Percentiles rank a stretch among this genome's conserved stretches.
Conservation (phyloP, 2,888 invertebrate genomes). For the Nysson spinosus region DNA sequence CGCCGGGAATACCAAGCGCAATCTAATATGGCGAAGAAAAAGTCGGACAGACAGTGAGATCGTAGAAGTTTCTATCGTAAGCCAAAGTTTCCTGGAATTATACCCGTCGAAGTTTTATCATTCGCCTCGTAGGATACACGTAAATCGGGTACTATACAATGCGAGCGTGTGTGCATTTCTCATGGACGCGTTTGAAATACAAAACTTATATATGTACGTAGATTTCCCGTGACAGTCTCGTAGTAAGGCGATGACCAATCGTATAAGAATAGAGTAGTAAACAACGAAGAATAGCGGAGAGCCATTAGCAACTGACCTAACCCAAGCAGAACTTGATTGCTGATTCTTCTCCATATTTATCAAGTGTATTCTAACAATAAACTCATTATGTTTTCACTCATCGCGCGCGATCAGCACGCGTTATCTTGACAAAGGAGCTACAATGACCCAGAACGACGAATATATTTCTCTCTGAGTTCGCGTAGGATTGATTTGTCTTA, state of each 20-base stretch:
- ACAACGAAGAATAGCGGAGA: constrained; percentile 35
- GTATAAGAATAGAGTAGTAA: constrained; percentile 51
- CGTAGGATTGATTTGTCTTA: constrained; percentile 46
- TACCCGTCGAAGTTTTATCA: not conserved
- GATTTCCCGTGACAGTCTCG: not conserved
- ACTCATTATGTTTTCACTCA: not conserved
- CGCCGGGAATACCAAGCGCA: too few relatives aligned
- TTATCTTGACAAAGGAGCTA: too few relatives aligned
- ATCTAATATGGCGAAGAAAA: not conserved
- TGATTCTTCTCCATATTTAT: constrained; percentile 18
- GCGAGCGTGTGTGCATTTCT: not conserved
- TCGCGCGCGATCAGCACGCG: too few relatives aligned
- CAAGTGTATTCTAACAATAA: too few relatives aligned
- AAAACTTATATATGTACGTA: not conserved
- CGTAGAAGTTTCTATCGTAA: too few relatives aligned
- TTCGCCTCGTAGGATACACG: not conserved
- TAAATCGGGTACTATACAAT: not conserved
- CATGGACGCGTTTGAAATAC: not conserved
- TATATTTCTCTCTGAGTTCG: not conserved
- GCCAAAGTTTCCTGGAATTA: too few relatives aligned
- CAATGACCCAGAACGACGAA: not conserved
- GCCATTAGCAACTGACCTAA: constrained; percentile 46
- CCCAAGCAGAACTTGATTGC: constrained; percentile 42
- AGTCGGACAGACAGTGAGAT: not conserved
- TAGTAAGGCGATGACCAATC: constrained; percentile 17